Conservation (phyloP, 2,888 invertebrate species). For the Mythimna loreyi region DNA sequence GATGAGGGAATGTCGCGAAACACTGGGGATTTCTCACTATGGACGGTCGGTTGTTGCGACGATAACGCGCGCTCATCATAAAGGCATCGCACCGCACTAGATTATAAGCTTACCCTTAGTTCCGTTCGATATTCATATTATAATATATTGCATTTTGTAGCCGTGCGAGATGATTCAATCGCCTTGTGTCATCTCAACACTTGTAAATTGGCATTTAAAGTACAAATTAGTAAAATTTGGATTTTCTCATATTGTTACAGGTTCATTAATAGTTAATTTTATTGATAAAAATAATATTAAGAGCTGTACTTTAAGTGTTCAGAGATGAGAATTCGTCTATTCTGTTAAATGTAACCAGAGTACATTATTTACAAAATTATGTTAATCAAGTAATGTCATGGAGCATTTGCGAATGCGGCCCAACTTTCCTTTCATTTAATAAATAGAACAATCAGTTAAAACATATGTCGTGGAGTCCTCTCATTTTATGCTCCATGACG, state of each 20-base stretch:
- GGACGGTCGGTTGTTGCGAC: constrained; percentile 88
- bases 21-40: constrained; percentile 90
- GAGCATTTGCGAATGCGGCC: constrained; percentile 64
- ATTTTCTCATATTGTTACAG: constrained; percentile 91
- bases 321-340: constrained; percentile 87
- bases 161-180: constrained; percentile 86
- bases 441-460: constrained; percentile 24
- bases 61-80: constrained; percentile 87
- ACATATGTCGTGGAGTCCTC: constrained; percentile 35
- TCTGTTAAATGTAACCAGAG: constrained; percentile 85
- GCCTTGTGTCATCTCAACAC: constrained; percentile 87
- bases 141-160: constrained; percentile 84
- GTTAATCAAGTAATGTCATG: constrained; percentile 67
- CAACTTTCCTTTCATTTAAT: constrained; percentile 35
- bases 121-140: constrained; percentile 79
- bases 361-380: constrained; percentile 76
- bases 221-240: constrained; percentile 91
- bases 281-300: constrained; percentile 88
- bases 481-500: constrained; percentile 75
- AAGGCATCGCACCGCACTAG: constrained; percentile 91
- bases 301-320: constrained; percentile 91
- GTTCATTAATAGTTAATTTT: constrained; percentile 90
- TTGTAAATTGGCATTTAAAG: constrained; percentile 90
- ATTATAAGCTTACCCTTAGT: constrained; percentile 87
- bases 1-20: constrained; percentile 89